Evolutionary conservation across 37 sponge, comb jelly and placozoan species (phyloP).

Genomic region (Chondrosia reniformis): DNA sequence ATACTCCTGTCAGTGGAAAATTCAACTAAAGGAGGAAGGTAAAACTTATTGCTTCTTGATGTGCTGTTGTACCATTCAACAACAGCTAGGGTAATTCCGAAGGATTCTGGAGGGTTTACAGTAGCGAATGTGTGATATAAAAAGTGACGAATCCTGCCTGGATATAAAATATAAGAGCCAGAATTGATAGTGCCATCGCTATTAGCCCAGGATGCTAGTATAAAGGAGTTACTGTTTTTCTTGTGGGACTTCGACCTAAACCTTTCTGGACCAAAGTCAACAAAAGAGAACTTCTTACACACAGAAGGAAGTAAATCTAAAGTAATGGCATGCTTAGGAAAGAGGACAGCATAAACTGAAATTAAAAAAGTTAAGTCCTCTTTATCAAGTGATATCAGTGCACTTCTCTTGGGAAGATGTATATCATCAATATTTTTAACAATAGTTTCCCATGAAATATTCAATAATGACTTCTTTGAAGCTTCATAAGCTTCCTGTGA

Average conservation of each 20-base stretch:
- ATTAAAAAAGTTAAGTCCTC: background rate
- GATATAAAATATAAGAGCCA: background rate
- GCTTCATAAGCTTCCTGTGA: background rate
- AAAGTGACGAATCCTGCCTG: background rate
- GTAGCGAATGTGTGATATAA: background rate
- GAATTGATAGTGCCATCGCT: background rate
- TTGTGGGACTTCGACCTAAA: background rate
- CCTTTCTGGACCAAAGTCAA: background rate
- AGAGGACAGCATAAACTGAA: background rate
- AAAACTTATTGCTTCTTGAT: background rate
- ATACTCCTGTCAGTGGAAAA: background rate
- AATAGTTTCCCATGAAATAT: background rate
- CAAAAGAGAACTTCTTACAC: conserved; percentile 3
- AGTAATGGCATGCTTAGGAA: background rate
- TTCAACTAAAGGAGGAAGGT: background rate
- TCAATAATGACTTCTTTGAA: background rate
- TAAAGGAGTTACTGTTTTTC: background rate
- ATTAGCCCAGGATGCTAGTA: conserved; percentile 14
- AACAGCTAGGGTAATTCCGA: background rate
- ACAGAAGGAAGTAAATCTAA: background rate
- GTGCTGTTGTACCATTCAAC: background rate
- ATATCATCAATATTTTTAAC: background rate
- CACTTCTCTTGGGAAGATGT: conserved; percentile 1
- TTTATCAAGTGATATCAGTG: background rate
- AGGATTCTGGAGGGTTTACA: background rate